Evolutionary conservation across 2,888 invertebrate genomes (phyloP).

Genomic region (Tipula vernalis): DNA sequence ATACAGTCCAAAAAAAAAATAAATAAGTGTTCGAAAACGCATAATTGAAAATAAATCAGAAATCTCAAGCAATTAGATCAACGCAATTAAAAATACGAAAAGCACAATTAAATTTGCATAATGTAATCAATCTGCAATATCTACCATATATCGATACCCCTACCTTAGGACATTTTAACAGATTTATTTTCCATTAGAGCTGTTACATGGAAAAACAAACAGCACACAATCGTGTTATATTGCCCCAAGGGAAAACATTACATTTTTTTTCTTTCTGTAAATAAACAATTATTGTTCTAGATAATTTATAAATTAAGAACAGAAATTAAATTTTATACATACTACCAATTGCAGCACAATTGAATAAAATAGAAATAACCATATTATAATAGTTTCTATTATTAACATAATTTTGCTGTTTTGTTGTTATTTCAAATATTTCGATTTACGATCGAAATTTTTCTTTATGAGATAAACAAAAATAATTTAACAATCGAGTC

Average conservation of each 20-base stretch:
- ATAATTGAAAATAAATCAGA: neutral
- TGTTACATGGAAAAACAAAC: neutral
- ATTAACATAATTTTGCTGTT: neutral
- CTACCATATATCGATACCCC: neutral
- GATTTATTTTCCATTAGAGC: neutral
- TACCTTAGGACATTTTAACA: neutral
- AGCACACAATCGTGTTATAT: neutral
- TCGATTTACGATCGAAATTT: neutral
- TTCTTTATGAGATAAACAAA: neutral
- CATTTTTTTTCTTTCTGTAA: neutral
- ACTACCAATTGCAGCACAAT: neutral
- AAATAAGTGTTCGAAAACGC: too few relatives aligned
- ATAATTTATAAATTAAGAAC: neutral
- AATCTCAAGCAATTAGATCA: neutral
- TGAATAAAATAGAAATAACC: neutral
- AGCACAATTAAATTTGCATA: neutral
- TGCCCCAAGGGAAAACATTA: neutral
- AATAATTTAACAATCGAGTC: neutral
- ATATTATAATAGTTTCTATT: neutral
- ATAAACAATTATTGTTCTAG: neutral
- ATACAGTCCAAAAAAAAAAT: too few relatives aligned
- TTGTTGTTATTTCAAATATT: neutral
- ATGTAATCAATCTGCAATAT: neutral
- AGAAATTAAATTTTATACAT: neutral
- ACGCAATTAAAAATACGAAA: neutral